These are phyloP conservation scores for Molanna angustata DNA, from an alignment of 2,888 invertebrate genomes.

Conservation along the genomic window DNA sequence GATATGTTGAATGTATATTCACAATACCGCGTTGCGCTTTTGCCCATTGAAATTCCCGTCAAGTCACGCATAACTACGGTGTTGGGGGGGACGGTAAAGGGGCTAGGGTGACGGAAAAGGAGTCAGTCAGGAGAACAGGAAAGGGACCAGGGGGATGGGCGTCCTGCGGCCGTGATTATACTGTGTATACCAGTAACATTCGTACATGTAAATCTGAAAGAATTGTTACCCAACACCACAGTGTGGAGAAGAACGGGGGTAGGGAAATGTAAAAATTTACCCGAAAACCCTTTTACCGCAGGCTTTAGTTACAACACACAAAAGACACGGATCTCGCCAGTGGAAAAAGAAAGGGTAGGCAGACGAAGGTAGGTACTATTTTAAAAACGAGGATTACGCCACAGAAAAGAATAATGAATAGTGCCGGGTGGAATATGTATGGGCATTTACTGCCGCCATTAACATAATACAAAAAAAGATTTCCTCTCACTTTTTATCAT, in stretches of 20 bases:
- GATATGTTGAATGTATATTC: too few species aligned
- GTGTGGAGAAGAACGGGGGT: too few species aligned
- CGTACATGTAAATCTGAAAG: slow-evolving; percentile 9
- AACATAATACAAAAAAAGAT: background rate
- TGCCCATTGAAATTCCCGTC: too few species aligned
- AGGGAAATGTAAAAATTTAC: slow-evolving; percentile 10
- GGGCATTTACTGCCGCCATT: background rate
- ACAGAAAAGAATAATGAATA: slow-evolving; percentile 15
- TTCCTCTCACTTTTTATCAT: too few species aligned
- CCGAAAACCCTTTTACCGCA: slow-evolving; percentile 13
- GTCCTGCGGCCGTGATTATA: slow-evolving; percentile 2
- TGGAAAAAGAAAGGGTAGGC: slow-evolving; percentile 1
- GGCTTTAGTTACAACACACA: slow-evolving; percentile 10
- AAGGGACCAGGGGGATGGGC: background rate
- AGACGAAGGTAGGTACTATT: slow-evolving; percentile 8
- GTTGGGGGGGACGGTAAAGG: too few species aligned
- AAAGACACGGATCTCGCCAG: slow-evolving; percentile 5
- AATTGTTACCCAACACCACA: slow-evolving; percentile 9
- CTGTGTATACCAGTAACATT: too few species aligned
- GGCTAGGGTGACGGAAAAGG: too few species aligned
- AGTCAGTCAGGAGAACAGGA: background rate
- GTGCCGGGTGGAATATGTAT: background rate
- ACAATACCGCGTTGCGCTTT: too few species aligned
- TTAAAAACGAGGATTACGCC: slow-evolving; percentile 12
- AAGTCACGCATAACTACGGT: too few species aligned